Evolutionary conservation across 2,797 vertebrate genomes (phyloP).

Genomic region (Enteromius fasciolatus): DNA sequence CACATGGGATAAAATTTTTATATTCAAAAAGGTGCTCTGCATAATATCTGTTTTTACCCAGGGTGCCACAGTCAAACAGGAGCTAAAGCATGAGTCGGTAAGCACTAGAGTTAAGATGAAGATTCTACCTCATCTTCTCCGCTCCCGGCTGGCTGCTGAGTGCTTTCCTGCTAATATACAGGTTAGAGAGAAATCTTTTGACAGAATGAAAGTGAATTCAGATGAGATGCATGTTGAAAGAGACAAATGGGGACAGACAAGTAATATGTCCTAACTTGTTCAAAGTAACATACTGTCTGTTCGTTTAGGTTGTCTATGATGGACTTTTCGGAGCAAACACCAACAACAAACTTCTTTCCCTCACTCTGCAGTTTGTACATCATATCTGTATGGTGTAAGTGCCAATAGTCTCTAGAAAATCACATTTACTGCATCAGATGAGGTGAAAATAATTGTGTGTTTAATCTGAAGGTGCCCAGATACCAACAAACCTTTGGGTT

Average conservation of each 20-base stretch:
- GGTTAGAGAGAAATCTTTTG: conserved; percentile 71
- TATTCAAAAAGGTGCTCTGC: neutral
- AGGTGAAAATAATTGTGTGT: neutral
- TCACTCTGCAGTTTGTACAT: conserved; percentile 96
- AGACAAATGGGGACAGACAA: neutral
- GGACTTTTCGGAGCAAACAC: conserved; percentile 96
- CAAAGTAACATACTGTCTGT: conserved; percentile 59
- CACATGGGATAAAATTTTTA: neutral
- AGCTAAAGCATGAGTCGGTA: conserved; percentile 94
- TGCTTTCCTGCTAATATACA: conserved; percentile 97
- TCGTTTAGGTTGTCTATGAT: conserved; percentile 91
- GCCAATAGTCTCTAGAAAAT: conserved; percentile 56
- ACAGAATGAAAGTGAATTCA: neutral
- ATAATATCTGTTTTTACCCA: conserved; percentile 61
- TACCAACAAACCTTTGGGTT: conserved; percentile 93
- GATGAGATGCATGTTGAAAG: conserved; percentile 1
- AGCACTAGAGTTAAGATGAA: conserved; percentile 98
- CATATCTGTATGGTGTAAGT: conserved; percentile 95
- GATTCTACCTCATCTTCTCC: conserved; percentile 94
- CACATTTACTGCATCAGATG: neutral
- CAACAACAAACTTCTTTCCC: conserved; percentile 93
- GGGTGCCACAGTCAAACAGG: conserved; percentile 90
- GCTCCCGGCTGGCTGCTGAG: conserved; percentile 94
- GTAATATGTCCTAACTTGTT: neutral
- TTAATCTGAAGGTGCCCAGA: conserved; percentile 87